Percentiles rank a stretch among this genome's conserved stretches.
Evolutionary conservation across 2,797 vertebrate species (phyloP).

Genomic region (Loris lydekkerianus): DNA sequence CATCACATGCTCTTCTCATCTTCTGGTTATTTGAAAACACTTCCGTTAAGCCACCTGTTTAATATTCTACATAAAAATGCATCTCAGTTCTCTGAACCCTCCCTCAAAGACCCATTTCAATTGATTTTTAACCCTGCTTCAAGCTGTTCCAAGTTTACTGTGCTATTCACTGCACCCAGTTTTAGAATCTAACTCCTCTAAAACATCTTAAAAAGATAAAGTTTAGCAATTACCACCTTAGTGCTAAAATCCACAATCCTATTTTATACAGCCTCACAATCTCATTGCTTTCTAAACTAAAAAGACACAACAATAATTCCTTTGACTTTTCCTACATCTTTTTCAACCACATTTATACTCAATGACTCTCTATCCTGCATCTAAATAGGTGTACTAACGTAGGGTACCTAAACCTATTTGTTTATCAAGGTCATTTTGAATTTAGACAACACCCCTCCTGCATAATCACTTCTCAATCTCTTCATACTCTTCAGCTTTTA

Average conservation of each 20-base stretch:
- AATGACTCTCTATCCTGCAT: background rate
- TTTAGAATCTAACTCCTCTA: constrained; percentile 54
- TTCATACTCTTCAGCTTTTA: background rate
- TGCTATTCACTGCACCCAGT: constrained; percentile 18
- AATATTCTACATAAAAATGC: constrained; percentile 18
- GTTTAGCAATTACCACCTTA: constrained; percentile 9
- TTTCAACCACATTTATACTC: constrained; percentile 48
- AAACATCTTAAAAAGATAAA: constrained; percentile 22
- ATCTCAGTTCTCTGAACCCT: constrained; percentile 32
- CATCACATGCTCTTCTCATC: background rate
- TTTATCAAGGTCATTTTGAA: constrained; percentile 32
- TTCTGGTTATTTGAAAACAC: constrained; percentile 53
- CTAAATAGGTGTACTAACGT: background rate
- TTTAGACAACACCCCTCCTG: constrained; percentile 43
- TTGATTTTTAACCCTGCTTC: background rate
- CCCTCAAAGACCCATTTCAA: constrained; percentile 62
- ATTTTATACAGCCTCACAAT: constrained; percentile 29
- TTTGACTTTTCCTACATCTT: constrained; percentile 39
- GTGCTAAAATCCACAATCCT: constrained; percentile 36
- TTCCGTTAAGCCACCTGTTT: constrained; percentile 52
- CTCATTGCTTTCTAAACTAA: constrained; percentile 49
- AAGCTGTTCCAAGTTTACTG: constrained; percentile 57
- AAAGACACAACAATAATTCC: constrained; percentile 6
- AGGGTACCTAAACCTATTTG: background rate
- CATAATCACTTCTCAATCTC: background rate